Evolutionary conservation across 1,140 invertebrate species (phyloP).

Genomic region (Zophobas atratus): DNA sequence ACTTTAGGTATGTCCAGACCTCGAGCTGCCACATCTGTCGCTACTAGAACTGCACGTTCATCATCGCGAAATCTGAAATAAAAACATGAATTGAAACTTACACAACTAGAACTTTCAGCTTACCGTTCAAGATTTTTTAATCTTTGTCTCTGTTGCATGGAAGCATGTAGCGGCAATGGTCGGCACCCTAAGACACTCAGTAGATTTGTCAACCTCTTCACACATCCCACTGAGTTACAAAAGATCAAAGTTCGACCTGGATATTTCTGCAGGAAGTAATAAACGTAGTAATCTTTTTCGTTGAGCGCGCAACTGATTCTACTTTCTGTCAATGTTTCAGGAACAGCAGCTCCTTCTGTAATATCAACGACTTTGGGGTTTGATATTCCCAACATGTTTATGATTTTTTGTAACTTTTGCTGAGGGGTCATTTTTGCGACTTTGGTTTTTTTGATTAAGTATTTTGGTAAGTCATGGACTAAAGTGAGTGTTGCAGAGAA

Average conservation of each 20-base stretch:
- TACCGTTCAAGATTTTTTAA: constrained; percentile 94
- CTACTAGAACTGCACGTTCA: constrained; percentile 86
- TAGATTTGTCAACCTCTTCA: constrained; percentile 87
- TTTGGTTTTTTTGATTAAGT: constrained; percentile 75
- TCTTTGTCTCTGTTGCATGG: constrained; percentile 95
- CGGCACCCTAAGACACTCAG: constrained; percentile 84
- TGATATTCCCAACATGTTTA: constrained; percentile 85
- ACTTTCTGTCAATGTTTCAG: constrained; percentile 87
- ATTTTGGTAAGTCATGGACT: constrained; percentile 86
- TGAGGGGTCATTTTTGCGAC: constrained; percentile 78
- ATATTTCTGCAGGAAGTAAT: constrained; percentile 91
- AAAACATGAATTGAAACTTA: constrained; percentile 8
- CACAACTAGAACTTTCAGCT: constrained; percentile 29
- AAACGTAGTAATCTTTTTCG: constrained; percentile 94
- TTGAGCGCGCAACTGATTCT: constrained; percentile 83
- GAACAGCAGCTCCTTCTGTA: constrained; percentile 84
- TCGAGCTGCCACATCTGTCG: constrained; percentile 97
- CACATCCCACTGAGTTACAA: constrained; percentile 96
- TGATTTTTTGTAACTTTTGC: constrained; percentile 81
- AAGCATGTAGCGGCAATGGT: constrained; percentile 92
- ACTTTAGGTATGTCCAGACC: constrained; percentile 96
- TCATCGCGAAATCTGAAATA: constrained; percentile 82
- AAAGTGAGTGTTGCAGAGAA: constrained; percentile 98
- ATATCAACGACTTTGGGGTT: constrained; percentile 96
- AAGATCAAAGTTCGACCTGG: constrained; percentile 95